Percentiles rank a stretch among this genome's conserved stretches.
phyloP scores from a whole-genome alignment of 2,113 vertebrate species.

The Macquaria ambigua region DNA sequence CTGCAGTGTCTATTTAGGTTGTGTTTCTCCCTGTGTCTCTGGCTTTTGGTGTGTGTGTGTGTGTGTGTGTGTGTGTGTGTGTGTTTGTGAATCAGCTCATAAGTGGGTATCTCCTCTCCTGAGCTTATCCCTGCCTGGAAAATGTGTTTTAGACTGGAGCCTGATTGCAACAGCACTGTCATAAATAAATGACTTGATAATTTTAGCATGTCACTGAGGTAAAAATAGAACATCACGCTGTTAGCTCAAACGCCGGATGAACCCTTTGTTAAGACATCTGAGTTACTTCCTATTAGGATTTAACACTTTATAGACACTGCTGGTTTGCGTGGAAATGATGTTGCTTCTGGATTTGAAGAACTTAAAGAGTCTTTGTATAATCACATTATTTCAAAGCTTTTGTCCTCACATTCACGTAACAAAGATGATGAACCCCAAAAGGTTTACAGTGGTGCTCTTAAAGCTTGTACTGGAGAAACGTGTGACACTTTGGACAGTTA shows the following conservation, averaged over 20 bases:
- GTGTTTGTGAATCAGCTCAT: conserved; percentile 32
- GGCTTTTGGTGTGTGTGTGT: neutral
- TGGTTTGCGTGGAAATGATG: neutral
- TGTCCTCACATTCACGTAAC: neutral
- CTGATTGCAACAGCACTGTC: conserved; percentile 63
- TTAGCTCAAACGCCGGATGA: conserved; percentile 44
- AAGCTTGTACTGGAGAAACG: neutral
- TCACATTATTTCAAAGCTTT: neutral
- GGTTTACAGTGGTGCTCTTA: neutral
- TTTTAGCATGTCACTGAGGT: conserved; percentile 63
- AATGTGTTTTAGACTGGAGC: conserved; percentile 50
- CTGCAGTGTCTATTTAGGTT: conserved; percentile 39
- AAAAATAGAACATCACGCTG: conserved; percentile 67
- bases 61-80: neutral
- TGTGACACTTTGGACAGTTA: neutral
- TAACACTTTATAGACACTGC: conserved; percentile 5
- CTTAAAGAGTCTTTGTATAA: neutral
- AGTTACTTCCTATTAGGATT: conserved; percentile 30
- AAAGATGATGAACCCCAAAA: neutral
- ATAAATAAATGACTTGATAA: conserved; percentile 73
- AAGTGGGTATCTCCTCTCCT: conserved; percentile 55
- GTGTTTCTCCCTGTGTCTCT: conserved; percentile 22
- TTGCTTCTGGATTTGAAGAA: conserved; percentile 4
- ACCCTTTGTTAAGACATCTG: conserved; percentile 59
- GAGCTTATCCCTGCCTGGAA: conserved; percentile 49